phyloP scores from a whole-genome alignment of 2,797 vertebrate species.

The Neomorphus geoffroyi region DNA sequence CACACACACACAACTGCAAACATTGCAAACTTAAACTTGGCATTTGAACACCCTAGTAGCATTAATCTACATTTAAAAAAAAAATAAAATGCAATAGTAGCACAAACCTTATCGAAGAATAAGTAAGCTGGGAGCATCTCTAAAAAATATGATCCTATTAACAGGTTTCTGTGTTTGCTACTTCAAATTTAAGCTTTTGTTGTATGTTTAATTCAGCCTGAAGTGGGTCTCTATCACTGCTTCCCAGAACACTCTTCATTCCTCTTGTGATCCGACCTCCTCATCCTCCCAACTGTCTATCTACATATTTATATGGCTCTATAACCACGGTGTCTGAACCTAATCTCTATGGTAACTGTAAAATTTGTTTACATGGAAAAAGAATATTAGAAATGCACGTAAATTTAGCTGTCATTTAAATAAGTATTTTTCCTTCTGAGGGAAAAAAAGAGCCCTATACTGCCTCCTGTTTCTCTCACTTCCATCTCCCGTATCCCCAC shows the following conservation, averaged over 20 bases:
- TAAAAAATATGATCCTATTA: background rate
- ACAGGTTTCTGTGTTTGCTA: background rate
- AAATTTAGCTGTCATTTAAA: constrained; percentile 47
- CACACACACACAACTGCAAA: background rate
- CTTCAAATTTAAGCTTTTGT: background rate
- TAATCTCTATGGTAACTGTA: constrained; percentile 45
- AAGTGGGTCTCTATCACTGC: background rate
- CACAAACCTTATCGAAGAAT: background rate
- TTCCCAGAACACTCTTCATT: background rate
- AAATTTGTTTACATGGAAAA: constrained; percentile 49
- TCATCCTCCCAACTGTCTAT: background rate
- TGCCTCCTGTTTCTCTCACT: constrained; percentile 25
- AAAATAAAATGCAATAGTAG: background rate
- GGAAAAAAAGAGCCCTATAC: background rate
- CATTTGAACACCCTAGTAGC: background rate
- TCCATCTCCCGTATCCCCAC: background rate
- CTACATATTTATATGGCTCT: constrained; percentile 10
- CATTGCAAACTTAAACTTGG: background rate
- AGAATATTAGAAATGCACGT: constrained; percentile 27
- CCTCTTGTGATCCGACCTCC: constrained; percentile 7
- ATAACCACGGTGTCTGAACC: constrained; percentile 22
- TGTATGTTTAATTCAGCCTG: background rate
- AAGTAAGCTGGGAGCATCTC: background rate
- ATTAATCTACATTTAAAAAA: background rate
- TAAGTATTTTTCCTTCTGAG: constrained; percentile 1